These are phyloP conservation scores for Pogonocherus hispidulus DNA, from an alignment of 2,888 invertebrate genomes.

Conservation along the genomic window DNA sequence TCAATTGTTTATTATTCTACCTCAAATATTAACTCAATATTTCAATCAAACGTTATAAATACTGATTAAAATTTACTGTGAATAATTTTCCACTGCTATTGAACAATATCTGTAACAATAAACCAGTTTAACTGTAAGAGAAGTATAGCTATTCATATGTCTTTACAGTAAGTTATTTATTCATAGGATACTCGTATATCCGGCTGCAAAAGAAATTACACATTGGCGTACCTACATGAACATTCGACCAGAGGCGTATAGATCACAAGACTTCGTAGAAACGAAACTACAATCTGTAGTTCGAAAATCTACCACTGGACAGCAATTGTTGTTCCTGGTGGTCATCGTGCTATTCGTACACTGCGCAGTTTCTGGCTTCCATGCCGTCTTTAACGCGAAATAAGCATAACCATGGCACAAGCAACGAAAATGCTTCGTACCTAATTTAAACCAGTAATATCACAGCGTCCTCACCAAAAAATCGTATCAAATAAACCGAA, in stretches of 20 bases:
- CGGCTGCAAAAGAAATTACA: not conserved
- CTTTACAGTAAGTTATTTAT: not conserved
- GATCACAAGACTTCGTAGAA: too few species aligned
- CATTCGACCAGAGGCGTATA: not conserved
- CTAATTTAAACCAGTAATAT: too few species aligned
- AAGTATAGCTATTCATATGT: not conserved
- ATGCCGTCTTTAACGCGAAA: too few species aligned
- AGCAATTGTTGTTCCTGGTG: too few species aligned
- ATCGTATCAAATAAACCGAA: too few species aligned
- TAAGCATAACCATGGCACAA: too few species aligned
- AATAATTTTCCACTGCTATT: not conserved
- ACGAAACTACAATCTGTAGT: too few species aligned
- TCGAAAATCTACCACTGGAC: too few species aligned
- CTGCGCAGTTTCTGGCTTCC: too few species aligned
- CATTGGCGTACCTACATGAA: not conserved
- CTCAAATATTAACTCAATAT: constrained; percentile 4
- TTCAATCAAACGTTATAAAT: constrained; percentile 3
- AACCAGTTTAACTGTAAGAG: not conserved
- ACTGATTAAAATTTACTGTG: not conserved
- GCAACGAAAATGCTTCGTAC: too few species aligned
- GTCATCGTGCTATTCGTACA: too few species aligned
- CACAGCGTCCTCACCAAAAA: too few species aligned
- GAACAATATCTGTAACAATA: not conserved
- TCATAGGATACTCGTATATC: not conserved
- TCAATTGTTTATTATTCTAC: constrained; percentile 2